Conservation (phyloP, 2,888 invertebrate species). For the Pyrrhia umbra region DNA sequence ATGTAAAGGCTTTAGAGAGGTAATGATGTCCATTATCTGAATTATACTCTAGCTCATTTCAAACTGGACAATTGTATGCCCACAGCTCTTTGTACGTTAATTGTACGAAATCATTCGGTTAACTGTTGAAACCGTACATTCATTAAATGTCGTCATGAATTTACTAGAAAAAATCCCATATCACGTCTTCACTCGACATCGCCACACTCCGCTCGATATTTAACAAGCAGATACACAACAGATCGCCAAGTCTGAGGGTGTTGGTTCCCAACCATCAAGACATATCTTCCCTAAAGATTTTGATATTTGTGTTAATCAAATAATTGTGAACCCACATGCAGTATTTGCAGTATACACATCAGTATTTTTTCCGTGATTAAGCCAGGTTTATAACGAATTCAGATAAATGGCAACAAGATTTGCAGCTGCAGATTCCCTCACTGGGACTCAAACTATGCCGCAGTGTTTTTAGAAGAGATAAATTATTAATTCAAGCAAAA, state of each 20-base stretch:
- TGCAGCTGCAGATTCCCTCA: not conserved
- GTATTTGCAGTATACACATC: no score
- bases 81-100: conserved; percentile 29
- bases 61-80: no score
- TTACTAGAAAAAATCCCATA: conserved; percentile 20
- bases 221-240: no score
- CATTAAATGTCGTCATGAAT: conserved; percentile 6
- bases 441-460: not conserved
- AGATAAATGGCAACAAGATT: not conserved
- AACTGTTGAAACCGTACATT: conserved; percentile 17
- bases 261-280: not conserved
- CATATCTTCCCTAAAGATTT: not conserved
- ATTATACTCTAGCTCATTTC: no score
- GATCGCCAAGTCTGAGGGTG: not conserved
- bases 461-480: not conserved
- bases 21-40: conserved; percentile 35
- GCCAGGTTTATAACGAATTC: not conserved
- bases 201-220: no score
- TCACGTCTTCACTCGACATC: not conserved
- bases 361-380: not conserved
- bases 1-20: not conserved
- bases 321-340: not conserved
- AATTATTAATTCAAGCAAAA: not conserved
- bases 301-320: not conserved
- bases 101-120: conserved; percentile 33